Percentiles rank a stretch among this genome's conserved stretches.
phyloP scores from a whole-genome alignment of 2,888 invertebrate genomes.

The Archips xylosteana region DNA sequence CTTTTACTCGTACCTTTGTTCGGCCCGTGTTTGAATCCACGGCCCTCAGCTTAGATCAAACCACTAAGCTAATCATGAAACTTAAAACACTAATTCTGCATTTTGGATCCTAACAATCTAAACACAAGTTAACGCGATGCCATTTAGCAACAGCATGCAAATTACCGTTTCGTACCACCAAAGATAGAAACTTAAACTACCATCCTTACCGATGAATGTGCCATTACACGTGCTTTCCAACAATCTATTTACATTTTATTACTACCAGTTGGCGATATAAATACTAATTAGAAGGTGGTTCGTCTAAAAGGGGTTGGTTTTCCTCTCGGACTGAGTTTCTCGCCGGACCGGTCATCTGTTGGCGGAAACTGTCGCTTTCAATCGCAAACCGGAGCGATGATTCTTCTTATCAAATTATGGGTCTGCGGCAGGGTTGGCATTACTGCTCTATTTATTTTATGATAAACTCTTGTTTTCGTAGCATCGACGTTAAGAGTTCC shows the following conservation, averaged over 20 bases:
- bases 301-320: conserved; percentile 74
- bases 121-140: not conserved
- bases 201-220: conserved; percentile 26
- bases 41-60: no score
- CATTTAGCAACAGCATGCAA: conserved; percentile 14
- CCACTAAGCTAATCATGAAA: no score
- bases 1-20: no score
- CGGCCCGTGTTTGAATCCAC: no score
- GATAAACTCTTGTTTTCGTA: not conserved
- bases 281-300: conserved; percentile 53
- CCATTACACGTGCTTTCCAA: conserved; percentile 41
- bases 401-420: conserved; percentile 82
- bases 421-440: conserved; percentile 51
- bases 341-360: conserved; percentile 73
- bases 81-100: not conserved
- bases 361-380: conserved; percentile 83
- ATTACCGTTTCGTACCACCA: conserved; percentile 17
- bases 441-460: conserved; percentile 4
- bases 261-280: conserved; percentile 51
- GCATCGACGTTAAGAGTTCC: no score
- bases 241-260: conserved; percentile 39
- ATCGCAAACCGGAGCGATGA: conserved; percentile 76
- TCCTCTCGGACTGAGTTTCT: conserved; percentile 81
- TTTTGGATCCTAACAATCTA: not conserved
- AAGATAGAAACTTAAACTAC: conserved; percentile 28